Conservation (phyloP, 2,888 invertebrate genomes). For the Drosophila kokeensis region DNA sequence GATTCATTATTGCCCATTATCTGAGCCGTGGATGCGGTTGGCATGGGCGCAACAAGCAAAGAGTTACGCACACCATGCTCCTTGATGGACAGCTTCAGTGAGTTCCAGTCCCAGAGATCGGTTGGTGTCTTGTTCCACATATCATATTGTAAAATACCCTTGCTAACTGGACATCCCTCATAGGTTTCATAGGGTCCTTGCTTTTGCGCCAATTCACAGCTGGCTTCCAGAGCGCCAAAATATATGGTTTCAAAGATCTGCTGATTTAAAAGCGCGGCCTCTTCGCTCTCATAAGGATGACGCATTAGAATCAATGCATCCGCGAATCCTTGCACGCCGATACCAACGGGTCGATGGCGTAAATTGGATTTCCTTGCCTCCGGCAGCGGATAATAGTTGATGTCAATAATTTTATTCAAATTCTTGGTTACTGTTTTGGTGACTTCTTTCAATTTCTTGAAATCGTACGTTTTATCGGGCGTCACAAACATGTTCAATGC, state of each 20-base stretch:
- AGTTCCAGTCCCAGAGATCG: conserved; percentile 95
- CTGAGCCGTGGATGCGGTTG: conserved; percentile 99
- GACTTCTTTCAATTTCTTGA: conserved; percentile 93
- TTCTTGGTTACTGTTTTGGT: conserved; percentile 95
- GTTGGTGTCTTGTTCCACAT: conserved; percentile 98
- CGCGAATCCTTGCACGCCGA: conserved; percentile 98
- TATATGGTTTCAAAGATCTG: conserved; percentile 99
- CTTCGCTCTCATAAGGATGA: conserved; percentile 95
- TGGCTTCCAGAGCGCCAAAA: conserved; percentile 97
- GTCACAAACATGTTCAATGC: conserved; percentile 97
- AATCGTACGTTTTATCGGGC: conserved; percentile 92
- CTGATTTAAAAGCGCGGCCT: conserved; percentile 94
- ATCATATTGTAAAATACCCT: conserved; percentile 98
- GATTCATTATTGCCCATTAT: conserved; percentile 99
- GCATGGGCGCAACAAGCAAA: conserved; percentile 97
- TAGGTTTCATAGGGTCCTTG: conserved; percentile 96
- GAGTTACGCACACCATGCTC: conserved; percentile 97
- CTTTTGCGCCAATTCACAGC: conserved; percentile 95
- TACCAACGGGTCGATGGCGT: conserved; percentile 93
- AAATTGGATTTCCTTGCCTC: conserved; percentile 95
- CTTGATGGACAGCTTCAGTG: conserved; percentile 93
- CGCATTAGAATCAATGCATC: conserved; percentile 98
- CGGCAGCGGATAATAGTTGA: conserved; percentile 97
- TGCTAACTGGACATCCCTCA: conserved; percentile 95
- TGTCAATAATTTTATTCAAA: conserved; percentile 98